Evolutionary conservation across 2,113 vertebrate genomes (phyloP), one percentile per base, ranked within the genome.

Genomic region (Perca schrenkii): DNA sequence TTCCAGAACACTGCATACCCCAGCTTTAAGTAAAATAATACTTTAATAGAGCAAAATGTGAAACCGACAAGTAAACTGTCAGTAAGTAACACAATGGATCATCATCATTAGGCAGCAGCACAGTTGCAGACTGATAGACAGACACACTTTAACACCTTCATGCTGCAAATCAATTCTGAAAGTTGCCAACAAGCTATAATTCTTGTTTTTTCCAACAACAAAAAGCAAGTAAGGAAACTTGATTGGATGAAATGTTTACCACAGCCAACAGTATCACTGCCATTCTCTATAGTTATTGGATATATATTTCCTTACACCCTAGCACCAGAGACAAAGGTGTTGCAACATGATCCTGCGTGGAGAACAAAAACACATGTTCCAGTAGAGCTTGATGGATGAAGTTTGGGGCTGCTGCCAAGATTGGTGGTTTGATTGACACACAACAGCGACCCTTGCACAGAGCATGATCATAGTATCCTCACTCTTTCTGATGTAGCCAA

Each of bases 281-380:
- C 56, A 74, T 56, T 8, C 69, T 79, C 74, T 14, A 49, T 16
- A 49, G 58, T 80, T 66, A 77, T 49, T 80, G 58, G 60, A 52
- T 68, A 89, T 61, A 80, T 52, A 50, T 84, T 80, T 87, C 80
- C 72, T 58, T 36, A 70, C 69, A 58, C 15, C 43, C 47, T 57
- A 34, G 57, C 77, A 86, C 71, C n/a, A 36, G 60, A 71, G 61
- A 75, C 83, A 74, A 69, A 74, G 87, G 73, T 70, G 74, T 74
- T 8, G 83, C 21, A 89, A 91, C 88, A 70, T 52, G 81, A 91
- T 36, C 54, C 82, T 63, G 61, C 14, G 28, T 22, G 53, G 54
- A 79, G 62, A 84, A 87, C 67, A 87, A 74, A 77, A 72, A 82
- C 77, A 83, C 28, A 72, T 83, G 82, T 88, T 84, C 22, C 28